These are phyloP conservation scores for Acleris cristana DNA, from an alignment of 2,888 invertebrate genomes.

Conservation along the genomic window DNA sequence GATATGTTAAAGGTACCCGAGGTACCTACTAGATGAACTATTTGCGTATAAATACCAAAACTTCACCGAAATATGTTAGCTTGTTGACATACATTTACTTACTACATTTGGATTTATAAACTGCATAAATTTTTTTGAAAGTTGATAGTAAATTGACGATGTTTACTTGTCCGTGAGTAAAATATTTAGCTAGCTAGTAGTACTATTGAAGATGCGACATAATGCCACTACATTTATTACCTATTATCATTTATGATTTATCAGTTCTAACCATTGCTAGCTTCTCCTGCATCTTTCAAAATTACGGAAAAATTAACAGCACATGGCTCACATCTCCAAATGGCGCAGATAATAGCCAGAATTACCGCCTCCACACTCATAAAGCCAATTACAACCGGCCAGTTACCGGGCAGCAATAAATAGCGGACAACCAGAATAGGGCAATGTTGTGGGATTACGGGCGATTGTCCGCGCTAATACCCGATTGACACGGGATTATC, in stretches of 20 bases:
- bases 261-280: too few relatives aligned
- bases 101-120: too few relatives aligned
- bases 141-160: too few relatives aligned
- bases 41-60: too few relatives aligned
- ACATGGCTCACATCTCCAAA: slow-evolving; percentile 11
- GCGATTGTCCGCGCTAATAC: slow-evolving; percentile 70
- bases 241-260: too few relatives aligned
- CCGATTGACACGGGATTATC: slow-evolving; percentile 72
- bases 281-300: background rate
- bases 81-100: too few relatives aligned
- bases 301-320: background rate
- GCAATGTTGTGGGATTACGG: slow-evolving; percentile 67
- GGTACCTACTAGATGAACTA: background rate
- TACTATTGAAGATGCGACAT: too few relatives aligned
- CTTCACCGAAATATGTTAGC: too few relatives aligned
- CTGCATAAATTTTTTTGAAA: too few relatives aligned
- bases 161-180: too few relatives aligned
- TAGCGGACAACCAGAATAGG: slow-evolving; percentile 53
- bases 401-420: slow-evolving; percentile 62
- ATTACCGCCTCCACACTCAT: slow-evolving; percentile 21
- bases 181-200: too few relatives aligned
- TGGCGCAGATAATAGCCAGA: slow-evolving; percentile 17
- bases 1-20: background rate
- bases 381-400: slow-evolving; percentile 40
- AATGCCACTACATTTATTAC: too few relatives aligned